Evolutionary conservation across 2,888 invertebrate genomes (phyloP).

Genomic region (Patella caerulea): DNA sequence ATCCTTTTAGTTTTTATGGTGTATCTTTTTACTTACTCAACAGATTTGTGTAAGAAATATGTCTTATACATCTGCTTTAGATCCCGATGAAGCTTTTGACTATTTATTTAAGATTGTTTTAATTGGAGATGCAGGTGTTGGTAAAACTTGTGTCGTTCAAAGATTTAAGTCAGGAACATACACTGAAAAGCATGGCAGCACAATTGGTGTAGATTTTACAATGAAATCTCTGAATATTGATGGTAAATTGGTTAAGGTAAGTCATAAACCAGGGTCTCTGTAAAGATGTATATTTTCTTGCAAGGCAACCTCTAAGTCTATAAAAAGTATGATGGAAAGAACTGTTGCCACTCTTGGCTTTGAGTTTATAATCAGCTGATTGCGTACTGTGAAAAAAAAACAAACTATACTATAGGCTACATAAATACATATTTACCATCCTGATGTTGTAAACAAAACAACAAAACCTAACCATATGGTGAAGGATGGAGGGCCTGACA

Average conservation of each 20-base stretch:
- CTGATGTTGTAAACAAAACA: too few species aligned
- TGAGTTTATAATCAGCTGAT: too few species aligned
- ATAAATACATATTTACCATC: too few species aligned
- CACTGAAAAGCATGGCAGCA: conserved; percentile 91
- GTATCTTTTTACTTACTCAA: background rate
- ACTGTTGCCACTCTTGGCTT: too few species aligned
- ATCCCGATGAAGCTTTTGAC: conserved; percentile 80
- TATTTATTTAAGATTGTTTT: conserved; percentile 95
- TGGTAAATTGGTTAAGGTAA: conserved; percentile 93
- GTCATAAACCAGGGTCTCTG: too few species aligned
- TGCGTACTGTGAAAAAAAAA: too few species aligned
- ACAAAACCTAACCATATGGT: too few species aligned
- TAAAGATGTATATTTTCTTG: too few species aligned
- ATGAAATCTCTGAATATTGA: conserved; percentile 97
- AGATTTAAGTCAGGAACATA: conserved; percentile 96
- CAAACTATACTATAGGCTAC: too few species aligned
- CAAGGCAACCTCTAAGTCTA: too few species aligned
- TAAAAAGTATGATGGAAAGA: too few species aligned
- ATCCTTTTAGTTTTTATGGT: background rate
- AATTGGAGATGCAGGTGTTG: conserved; percentile 79
- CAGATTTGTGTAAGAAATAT: conserved; percentile 30
- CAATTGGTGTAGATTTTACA: conserved; percentile 97
- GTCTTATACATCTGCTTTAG: conserved; percentile 57
- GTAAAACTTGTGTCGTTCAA: conserved; percentile 95
- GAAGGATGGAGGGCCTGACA: too few species aligned